Base-by-base conservation (phyloP, 2,888 invertebrate genomes). In the Lepidocyrtoides sp. region DNA sequence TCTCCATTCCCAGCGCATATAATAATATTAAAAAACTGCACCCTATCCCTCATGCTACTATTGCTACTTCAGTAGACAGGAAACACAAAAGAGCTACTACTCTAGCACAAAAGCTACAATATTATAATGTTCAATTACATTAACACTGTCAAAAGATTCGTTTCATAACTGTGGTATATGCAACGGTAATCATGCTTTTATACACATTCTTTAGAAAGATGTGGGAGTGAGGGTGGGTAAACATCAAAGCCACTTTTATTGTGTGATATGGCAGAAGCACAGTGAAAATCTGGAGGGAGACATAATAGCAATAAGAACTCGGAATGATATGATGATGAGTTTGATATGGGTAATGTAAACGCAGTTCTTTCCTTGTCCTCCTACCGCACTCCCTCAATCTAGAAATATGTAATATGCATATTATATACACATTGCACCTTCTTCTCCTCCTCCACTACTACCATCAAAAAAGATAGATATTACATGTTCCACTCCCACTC, bases 251-350 rank as follows among this genome's bases (percentile, higher is more conserved):
- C 17, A 36, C 36, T 36, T 72, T 72, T 84, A 84, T 84, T 51
- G 32, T 32, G 63, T 36, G 84, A 54, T 48, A 72, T 69, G 72
- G 41, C 12, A 41, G 51, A 77, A 44, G 26, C 29, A 63, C 41
- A 26, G n/a, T 36, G 41, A 36, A 82, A 84, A 51, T 69, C 72
- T 84, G 84, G 84, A 84, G 84, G 84, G 84, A 84, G 69, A 32
- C 72, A 72, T 84, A 69, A 69, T 26, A 44, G 63, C 44, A 63
- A 83, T 83, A 83, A 63, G 32, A 57, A 81, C 32, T 60, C 29
- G 32, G 44, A 72, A 72, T 84, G 48, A 44, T 82, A 44, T 60
- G 63, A 84, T 69, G 84, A 84, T 51, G 72, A 84, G 72, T 26
- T 63, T 63, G 82, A 82, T 63, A 44, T 63, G 82, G 32, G 63